These are phyloP conservation scores for Petrolisthes manimaculis DNA, from an alignment of 2,888 invertebrate genomes.

Conservation along the genomic window DNA sequence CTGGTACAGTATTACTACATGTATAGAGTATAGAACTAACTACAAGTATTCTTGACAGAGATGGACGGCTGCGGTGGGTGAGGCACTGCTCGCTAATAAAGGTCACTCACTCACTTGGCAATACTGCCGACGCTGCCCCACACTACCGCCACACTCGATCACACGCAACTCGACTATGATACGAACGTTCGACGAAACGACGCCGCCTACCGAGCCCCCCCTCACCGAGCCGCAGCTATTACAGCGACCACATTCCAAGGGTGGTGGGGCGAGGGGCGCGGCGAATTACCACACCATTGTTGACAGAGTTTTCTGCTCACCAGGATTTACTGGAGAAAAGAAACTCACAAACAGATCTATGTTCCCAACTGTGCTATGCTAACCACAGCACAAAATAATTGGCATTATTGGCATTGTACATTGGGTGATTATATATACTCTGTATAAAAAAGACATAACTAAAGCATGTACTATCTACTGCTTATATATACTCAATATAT, in stretches of 20 bases:
- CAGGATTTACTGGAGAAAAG: not conserved
- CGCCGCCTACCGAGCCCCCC: conserved; percentile 43
- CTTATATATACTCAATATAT: conserved; percentile 43
- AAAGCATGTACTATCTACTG: conserved; percentile 37
- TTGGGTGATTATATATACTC: conserved; percentile 35
- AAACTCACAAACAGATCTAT: conserved; percentile 13
- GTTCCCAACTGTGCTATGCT: conserved; percentile 30
- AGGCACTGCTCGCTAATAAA: conserved; percentile 30
- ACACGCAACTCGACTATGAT: conserved; percentile 53
- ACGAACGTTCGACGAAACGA: conserved; percentile 41
- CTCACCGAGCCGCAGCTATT: conserved; percentile 12
- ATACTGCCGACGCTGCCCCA: conserved; percentile 53
- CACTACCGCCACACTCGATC: conserved; percentile 59
- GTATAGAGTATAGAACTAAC: too few relatives aligned
- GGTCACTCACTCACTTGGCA: conserved; percentile 46
- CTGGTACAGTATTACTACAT: too few relatives aligned
- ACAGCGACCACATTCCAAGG: conserved; percentile 31
- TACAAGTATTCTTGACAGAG: not conserved
- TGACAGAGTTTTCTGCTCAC: conserved; percentile 20
- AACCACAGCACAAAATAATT: conserved; percentile 15
- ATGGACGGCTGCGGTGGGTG: conserved; percentile 59
- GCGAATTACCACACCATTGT: conserved; percentile 11
- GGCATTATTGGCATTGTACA: conserved; percentile 30
- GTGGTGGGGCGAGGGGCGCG: conserved; percentile 28
- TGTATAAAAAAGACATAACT: conserved; percentile 37